These are phyloP conservation scores for Microplitis manilae DNA, from an alignment of 2,888 invertebrate species.

Conservation along the genomic window DNA sequence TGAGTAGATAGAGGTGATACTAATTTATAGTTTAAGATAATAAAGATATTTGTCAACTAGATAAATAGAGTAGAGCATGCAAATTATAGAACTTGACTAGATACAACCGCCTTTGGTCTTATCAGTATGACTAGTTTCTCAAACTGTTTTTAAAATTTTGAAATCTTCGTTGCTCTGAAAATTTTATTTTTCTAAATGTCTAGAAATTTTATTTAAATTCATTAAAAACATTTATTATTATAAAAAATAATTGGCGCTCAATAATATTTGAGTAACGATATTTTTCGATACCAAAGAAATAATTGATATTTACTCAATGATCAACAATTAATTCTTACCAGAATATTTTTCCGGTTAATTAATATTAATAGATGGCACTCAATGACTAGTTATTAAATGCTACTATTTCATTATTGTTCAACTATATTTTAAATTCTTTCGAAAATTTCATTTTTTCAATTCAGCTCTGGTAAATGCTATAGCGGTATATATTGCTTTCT, in stretches of 20 bases:
- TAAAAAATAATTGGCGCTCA: constrained; percentile 38
- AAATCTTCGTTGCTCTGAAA: constrained; percentile 61
- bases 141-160: constrained; percentile 11
- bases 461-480: neutral
- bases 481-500: neutral
- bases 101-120: constrained; percentile 23
- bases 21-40: too few relatives aligned
- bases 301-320: constrained; percentile 35
- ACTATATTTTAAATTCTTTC: neutral
- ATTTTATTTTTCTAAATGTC: constrained; percentile 43
- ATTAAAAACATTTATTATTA: constrained; percentile 15
- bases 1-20: too few relatives aligned
- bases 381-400: neutral
- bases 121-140: neutral
- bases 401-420: too few relatives aligned
- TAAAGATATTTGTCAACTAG: constrained; percentile 61
- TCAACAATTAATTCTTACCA: constrained; percentile 37
- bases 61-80: constrained; percentile 45
- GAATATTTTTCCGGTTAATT: constrained; percentile 24
- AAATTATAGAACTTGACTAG: too few relatives aligned
- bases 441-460: neutral
- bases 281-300: constrained; percentile 17
- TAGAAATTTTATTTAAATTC: constrained; percentile 17
- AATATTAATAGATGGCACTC: neutral
- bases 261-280: constrained; percentile 43